Conservation (phyloP, 2,113 vertebrate species). For the Myotis brandtii region DNA sequence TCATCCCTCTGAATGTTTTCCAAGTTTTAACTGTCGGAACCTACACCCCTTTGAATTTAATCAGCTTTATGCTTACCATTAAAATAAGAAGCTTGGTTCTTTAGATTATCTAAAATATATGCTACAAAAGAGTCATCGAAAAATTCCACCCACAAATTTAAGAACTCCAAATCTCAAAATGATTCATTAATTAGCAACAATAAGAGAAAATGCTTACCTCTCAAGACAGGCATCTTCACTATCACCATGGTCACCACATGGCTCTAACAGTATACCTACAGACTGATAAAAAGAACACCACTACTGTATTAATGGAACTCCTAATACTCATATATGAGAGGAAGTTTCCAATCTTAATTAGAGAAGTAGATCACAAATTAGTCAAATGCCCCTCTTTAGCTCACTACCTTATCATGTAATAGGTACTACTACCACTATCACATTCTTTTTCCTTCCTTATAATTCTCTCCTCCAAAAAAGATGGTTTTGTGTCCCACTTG, state of each 20-base stretch:
- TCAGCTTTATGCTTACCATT: conserved; percentile 11
- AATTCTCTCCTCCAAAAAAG: conserved; percentile 20
- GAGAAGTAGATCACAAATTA: not conserved
- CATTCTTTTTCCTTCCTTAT: not conserved
- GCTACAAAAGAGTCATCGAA: not conserved
- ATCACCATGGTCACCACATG: conserved; percentile 87
- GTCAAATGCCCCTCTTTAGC: not conserved
- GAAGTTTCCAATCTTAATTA: conserved; percentile 5
- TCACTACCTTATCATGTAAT: not conserved
- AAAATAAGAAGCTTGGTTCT: conserved; percentile 41
- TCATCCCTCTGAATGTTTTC: conserved; percentile 12
- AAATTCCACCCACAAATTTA: conserved; percentile 41
- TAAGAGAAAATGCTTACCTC: conserved; percentile 87
- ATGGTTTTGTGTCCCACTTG: not conserved
- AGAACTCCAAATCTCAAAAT: not conserved
- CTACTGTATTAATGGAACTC: conserved; percentile 5
- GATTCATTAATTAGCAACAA: conserved; percentile 21
- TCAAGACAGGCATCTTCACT: conserved; percentile 91
- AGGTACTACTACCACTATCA: not conserved
- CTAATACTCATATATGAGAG: not conserved
- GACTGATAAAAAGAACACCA: conserved; percentile 80
- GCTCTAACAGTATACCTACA: conserved; percentile 87
- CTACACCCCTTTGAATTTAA: not conserved
- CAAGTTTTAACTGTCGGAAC: conserved; percentile 47
- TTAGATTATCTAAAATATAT: conserved; percentile 29